phyloP scores from a whole-genome alignment of 2,113 vertebrate species.

The Nibea albiflora region DNA sequence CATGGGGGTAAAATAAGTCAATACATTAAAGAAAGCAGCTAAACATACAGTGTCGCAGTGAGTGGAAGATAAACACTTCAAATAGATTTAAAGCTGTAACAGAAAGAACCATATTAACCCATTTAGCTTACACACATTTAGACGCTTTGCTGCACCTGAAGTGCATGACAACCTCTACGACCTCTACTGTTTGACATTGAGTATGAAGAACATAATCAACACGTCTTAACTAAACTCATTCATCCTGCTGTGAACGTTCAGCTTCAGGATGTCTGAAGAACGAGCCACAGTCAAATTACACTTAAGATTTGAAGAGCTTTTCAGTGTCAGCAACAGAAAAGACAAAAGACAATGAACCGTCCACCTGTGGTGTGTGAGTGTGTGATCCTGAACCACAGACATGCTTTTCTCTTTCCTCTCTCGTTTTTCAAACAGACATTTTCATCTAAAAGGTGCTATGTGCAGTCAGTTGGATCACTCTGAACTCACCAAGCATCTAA shows the following conservation, averaged over 20 bases:
- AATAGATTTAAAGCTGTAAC: slow-evolving; percentile 3
- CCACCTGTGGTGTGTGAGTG: background rate
- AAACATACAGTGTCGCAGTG: background rate
- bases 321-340: background rate
- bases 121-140: slow-evolving; percentile 12
- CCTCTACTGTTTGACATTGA: slow-evolving; percentile 4
- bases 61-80: background rate
- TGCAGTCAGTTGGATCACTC: slow-evolving; percentile 11
- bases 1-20: background rate
- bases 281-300: background rate
- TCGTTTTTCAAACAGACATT: slow-evolving; percentile 1
- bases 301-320: background rate
- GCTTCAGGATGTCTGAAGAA: background rate
- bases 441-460: slow-evolving; percentile 32
- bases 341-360: background rate
- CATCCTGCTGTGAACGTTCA: background rate
- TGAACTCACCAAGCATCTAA: background rate
- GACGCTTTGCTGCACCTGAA: background rate
- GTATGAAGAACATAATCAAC: background rate
- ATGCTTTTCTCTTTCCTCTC: background rate
- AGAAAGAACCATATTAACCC: background rate
- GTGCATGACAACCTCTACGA: slow-evolving; percentile 13
- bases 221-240: background rate
- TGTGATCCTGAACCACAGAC: background rate
- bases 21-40: background rate